Percentiles rank a stretch among this genome's conserved stretches.
Evolutionary conservation across 2,888 invertebrate genomes (phyloP).

Genomic region (Scaptomyza parva): DNA sequence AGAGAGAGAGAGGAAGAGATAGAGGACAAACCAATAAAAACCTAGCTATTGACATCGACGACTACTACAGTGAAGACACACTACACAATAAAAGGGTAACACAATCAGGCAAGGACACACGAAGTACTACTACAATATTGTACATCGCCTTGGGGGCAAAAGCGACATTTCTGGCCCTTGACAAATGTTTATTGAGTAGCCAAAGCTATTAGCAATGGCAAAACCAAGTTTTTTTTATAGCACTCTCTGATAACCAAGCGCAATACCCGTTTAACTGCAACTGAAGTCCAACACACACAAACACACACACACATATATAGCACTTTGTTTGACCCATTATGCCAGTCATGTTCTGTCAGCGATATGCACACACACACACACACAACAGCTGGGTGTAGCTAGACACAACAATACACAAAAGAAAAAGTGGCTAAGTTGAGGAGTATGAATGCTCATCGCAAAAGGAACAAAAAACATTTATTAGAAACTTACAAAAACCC

Average conservation of each 20-base stretch:
- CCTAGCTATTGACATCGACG: constrained; percentile 64
- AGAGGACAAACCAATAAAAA: constrained; percentile 69
- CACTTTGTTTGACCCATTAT: constrained; percentile 53
- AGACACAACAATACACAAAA: neutral
- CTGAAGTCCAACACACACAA: constrained; percentile 9
- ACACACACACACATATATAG: no score
- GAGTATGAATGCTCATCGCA: no score
- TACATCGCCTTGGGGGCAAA: constrained; percentile 34
- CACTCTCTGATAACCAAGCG: constrained; percentile 11
- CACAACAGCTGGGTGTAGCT: constrained; percentile 5
- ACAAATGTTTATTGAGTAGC: constrained; percentile 76
- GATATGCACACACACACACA: neutral
- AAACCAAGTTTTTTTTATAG: constrained; percentile 25
- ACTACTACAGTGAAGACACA: constrained; percentile 14
- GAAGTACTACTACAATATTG: constrained; percentile 22
- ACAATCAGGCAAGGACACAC: constrained; percentile 8
- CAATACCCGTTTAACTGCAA: neutral
- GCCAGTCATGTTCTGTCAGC: constrained; percentile 23
- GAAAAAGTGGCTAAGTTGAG: no score
- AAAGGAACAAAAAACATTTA: no score
- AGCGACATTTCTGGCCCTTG: constrained; percentile 17
- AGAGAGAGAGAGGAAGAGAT: no score
- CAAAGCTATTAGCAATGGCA: constrained; percentile 68
- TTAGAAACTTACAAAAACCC: no score
- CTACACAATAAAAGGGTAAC: constrained; percentile 10